Conservation (phyloP, 2,888 invertebrate species). For the Noctua janthe region DNA sequence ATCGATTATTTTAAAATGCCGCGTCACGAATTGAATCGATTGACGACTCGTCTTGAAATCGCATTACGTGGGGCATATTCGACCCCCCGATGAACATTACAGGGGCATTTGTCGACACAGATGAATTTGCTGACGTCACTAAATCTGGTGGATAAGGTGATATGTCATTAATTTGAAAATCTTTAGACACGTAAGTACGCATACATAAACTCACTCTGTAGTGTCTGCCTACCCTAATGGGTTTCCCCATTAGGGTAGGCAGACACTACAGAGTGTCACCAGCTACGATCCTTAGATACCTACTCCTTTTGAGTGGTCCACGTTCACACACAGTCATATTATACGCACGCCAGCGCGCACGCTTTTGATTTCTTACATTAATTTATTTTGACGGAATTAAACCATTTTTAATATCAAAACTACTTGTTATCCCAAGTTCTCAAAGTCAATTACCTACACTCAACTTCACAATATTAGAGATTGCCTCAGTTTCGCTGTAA, state of each 20-base stretch:
- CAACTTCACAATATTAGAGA: conserved; percentile 1
- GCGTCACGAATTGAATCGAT: conserved; percentile 64
- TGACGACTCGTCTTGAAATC: conserved; percentile 59
- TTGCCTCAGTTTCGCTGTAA: neutral
- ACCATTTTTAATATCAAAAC: neutral
- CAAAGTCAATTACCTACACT: conserved; percentile 27
- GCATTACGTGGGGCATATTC: conserved; percentile 54
- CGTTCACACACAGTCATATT: neutral
- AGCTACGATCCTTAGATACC: neutral
- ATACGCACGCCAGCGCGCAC: neutral
- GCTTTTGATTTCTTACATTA: neutral
- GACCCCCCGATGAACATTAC: conserved; percentile 53
- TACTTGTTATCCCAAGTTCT: neutral
- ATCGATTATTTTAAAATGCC: conserved; percentile 58
- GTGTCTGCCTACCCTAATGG: no score
- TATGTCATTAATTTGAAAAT: conserved; percentile 7
- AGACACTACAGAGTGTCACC: neutral
- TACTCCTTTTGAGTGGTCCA: neutral
- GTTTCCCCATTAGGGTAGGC: neutral
- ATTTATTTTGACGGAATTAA: neutral
- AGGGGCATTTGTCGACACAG: conserved; percentile 40
- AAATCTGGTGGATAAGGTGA: conserved; percentile 31
- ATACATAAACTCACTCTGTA: neutral
- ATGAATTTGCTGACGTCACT: conserved; percentile 59
- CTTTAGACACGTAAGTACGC: neutral